A percentile compares a stretch with the other conserved stretches of the same genome.
These are phyloP conservation scores for Propithecus deckenii DNA, from an alignment of 2,797 vertebrate genomes.

Conservation along the genomic window DNA sequence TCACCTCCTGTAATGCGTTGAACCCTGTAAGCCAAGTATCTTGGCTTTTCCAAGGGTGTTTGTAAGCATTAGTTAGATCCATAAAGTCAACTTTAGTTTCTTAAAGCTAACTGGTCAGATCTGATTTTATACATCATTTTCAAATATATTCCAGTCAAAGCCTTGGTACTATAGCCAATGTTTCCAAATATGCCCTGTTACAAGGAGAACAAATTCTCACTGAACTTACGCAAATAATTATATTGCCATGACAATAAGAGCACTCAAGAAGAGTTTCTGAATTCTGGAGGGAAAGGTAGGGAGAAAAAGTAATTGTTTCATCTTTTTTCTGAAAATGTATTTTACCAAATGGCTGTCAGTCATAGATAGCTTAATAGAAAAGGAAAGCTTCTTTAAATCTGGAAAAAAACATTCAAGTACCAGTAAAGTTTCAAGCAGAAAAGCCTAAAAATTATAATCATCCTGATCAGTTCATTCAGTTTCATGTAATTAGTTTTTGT, in stretches of 20 bases:
- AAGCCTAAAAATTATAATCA: neutral
- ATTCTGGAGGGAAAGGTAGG: neutral
- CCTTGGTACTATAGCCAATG: neutral
- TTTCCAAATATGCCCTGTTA: neutral
- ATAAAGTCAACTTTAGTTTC: neutral
- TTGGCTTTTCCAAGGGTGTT: no score
- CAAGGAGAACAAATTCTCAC: neutral
- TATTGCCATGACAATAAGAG: neutral
- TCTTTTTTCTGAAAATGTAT: neutral
- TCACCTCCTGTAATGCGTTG: neutral
- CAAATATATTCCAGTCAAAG: neutral
- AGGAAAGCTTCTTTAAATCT: neutral
- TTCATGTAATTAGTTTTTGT: neutral
- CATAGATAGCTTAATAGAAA: neutral
- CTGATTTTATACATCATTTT: neutral
- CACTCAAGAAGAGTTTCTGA: neutral
- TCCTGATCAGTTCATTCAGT: neutral
- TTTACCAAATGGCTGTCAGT: neutral
- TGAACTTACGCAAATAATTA: neutral
- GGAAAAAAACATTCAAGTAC: neutral
- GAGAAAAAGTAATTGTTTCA: neutral
- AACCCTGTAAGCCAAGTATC: neutral
- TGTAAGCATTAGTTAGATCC: neutral
- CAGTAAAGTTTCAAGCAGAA: neutral
- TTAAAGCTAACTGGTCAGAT: neutral